These are phyloP conservation scores for Pseudomyrmex cubaensis DNA, from an alignment of 1,140 invertebrate species.

Conservation along the genomic window DNA sequence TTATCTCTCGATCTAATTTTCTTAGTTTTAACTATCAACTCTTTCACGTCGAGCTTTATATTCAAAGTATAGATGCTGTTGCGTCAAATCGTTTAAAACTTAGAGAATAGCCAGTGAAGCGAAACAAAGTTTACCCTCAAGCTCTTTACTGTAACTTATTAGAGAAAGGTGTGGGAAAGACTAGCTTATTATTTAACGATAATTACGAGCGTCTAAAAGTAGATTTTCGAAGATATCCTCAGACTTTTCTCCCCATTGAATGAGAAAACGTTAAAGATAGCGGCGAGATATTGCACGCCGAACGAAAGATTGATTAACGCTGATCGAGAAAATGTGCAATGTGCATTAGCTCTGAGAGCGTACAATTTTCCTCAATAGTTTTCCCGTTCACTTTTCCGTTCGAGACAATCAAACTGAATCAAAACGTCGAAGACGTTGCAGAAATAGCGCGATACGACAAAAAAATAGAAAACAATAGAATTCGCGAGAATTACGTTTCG, in stretches of 20 bases:
- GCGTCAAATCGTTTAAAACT: conserved; percentile 65
- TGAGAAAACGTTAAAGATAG: conserved; percentile 25
- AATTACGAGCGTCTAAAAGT: conserved; percentile 70
- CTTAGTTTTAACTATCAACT: conserved; percentile 18
- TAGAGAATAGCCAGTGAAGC: conserved; percentile 46
- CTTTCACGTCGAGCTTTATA: conserved; percentile 11
- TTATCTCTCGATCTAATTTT: conserved; percentile 10
- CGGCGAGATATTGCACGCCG: conserved; percentile 50
- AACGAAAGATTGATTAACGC: conserved; percentile 68
- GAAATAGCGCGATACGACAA: neutral
- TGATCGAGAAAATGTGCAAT: conserved; percentile 12
- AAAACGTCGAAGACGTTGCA: neutral
- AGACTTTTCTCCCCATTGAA: conserved; percentile 61
- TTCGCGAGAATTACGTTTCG: neutral
- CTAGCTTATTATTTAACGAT: conserved; percentile 73
- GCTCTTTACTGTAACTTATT: conserved; percentile 61
- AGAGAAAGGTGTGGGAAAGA: neutral
- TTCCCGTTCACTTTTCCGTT: neutral
- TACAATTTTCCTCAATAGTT: conserved; percentile 18
- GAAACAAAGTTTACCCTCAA: conserved; percentile 20
- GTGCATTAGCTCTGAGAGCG: conserved; percentile 1
- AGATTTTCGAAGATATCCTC: conserved; percentile 44
- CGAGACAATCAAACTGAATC: neutral
- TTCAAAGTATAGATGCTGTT: conserved; percentile 11
- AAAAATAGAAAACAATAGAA: neutral